Conservation (phyloP, 2,113 vertebrate genomes). For the Ornithorhynchus anatinus region DNA sequence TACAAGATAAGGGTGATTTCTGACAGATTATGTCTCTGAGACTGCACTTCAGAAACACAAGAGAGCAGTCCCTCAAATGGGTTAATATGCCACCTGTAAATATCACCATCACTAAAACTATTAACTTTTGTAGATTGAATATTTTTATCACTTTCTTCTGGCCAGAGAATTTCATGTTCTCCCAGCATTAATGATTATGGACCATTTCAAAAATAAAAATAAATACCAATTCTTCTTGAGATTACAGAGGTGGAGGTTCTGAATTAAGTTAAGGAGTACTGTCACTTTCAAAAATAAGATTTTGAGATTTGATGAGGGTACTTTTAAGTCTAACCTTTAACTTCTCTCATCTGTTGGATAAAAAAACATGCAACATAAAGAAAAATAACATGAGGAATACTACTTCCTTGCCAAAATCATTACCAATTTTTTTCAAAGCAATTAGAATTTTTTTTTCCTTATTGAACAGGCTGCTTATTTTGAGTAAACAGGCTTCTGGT, state of each 20-base stretch:
- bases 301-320: neutral
- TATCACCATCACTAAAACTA: no score
- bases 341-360: slow-evolving; percentile 6
- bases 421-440: neutral
- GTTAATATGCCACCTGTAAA: no score
- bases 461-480: neutral
- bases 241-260: neutral
- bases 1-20: no score
- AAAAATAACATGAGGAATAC: neutral
- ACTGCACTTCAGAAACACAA: no score
- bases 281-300: neutral
- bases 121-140: no score
- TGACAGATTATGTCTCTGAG: no score
- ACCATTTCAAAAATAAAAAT: neutral
- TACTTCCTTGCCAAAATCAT: neutral
- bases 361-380: slow-evolving; percentile 9
- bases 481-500: neutral
- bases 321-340: neutral
- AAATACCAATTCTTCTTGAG: neutral
- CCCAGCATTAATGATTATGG: neutral
- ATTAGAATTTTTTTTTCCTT: slow-evolving; percentile 8
- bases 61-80: no score
- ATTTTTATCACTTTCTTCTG: no score
- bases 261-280: neutral
- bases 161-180: neutral